Evolutionary conservation across 2,797 vertebrate species (phyloP).

Genomic region (Hirundo rustica): DNA sequence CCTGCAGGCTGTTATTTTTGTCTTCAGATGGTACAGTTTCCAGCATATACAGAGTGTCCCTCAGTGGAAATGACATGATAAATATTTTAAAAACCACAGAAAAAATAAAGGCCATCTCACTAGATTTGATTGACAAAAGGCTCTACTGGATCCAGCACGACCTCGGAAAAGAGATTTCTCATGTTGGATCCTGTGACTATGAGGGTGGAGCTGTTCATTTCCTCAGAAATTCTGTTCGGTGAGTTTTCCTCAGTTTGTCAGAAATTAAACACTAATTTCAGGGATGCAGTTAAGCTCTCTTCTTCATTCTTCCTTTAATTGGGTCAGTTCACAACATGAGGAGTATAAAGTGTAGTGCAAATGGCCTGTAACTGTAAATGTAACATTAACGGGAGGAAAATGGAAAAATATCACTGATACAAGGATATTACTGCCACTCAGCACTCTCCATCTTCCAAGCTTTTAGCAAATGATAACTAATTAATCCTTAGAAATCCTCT

Average conservation of each 20-base stretch:
- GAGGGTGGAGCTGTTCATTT: constrained; percentile 76
- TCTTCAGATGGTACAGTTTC: constrained; percentile 77
- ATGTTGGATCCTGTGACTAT: constrained; percentile 86
- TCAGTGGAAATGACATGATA: constrained; percentile 63
- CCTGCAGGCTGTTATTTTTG: constrained; percentile 89
- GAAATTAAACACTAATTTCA: neutral
- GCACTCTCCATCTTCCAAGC: neutral
- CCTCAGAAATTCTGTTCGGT: constrained; percentile 77
- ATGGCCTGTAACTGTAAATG: neutral
- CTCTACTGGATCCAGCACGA: constrained; percentile 88
- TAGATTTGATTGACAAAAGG: constrained; percentile 79
- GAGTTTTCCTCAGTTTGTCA: constrained; percentile 51
- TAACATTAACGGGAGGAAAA: neutral
- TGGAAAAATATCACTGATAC: neutral
- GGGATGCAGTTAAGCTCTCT: neutral
- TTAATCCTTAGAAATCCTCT: constrained; percentile 15
- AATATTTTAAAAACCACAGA: constrained; percentile 76
- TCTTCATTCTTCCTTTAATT: neutral
- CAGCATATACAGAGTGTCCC: constrained; percentile 79
- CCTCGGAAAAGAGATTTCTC: constrained; percentile 59
- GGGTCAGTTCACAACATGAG: neutral
- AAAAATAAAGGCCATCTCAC: constrained; percentile 74
- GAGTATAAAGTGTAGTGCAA: neutral
- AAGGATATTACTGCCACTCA: neutral
- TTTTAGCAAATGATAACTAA: constrained; percentile 5